Conservation (phyloP, 1,140 invertebrate genomes). For the Aphelenchoides besseyi region DNA sequence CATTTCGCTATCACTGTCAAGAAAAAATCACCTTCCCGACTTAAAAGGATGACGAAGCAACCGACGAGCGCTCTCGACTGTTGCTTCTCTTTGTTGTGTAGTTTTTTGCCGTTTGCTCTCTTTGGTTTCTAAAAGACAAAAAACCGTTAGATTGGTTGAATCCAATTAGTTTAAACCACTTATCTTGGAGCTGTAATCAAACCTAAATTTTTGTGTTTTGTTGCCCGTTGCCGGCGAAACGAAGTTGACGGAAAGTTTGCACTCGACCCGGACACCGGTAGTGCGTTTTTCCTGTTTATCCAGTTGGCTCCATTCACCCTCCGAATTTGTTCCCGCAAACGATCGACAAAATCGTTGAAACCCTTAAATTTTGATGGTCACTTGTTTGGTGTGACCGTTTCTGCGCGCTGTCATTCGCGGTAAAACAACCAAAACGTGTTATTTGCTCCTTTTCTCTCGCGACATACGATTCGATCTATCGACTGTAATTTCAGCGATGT, state of each 20-base stretch:
- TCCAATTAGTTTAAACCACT: no score
- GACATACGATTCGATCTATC: not conserved
- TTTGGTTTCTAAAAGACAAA: no score
- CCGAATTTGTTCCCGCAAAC: not conserved
- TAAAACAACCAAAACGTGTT: not conserved
- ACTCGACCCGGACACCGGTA: not conserved
- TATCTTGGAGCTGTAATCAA: no score
- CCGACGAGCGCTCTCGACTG: no score
- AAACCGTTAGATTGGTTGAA: no score
- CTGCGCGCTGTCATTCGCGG: conserved; percentile 18
- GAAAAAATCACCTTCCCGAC: no score
- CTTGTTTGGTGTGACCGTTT: conserved; percentile 23
- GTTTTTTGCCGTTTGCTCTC: no score
- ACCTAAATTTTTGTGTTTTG: no score
- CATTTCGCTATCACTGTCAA: no score
- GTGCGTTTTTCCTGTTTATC: not conserved
- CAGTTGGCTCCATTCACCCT: not conserved
- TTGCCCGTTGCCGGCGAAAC: no score
- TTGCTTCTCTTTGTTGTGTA: no score
- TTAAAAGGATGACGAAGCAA: no score
- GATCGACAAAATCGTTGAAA: conserved; percentile 16
- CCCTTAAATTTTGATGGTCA: conserved; percentile 21
- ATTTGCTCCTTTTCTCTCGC: not conserved
- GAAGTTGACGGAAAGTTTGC: not conserved
- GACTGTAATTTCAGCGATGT: conserved; percentile 11